Evolutionary conservation across 2,888 invertebrate species (phyloP).

Genomic region (Drosophila suboccidentalis): DNA sequence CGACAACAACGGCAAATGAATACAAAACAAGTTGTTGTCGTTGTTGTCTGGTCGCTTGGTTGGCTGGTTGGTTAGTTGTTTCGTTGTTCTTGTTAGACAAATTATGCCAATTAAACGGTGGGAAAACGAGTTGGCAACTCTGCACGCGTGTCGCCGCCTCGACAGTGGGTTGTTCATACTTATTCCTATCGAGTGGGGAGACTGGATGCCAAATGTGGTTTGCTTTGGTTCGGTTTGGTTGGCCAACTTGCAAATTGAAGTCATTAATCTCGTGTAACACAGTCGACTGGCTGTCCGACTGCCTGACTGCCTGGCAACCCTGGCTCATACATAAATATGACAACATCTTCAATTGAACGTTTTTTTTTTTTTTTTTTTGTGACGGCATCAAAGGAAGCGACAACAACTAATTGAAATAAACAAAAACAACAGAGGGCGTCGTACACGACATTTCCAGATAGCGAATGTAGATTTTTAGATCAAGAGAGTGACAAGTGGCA

Average conservation of each 20-base stretch:
- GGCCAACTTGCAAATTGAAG: slow-evolving; percentile 52
- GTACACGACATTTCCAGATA: slow-evolving; percentile 2
- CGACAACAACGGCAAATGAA: slow-evolving; percentile 34
- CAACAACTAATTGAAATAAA: slow-evolving; percentile 39
- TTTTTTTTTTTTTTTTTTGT: neutral
- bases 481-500: slow-evolving; percentile 5
- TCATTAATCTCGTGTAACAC: slow-evolving; percentile 48
- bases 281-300: too few relatives aligned
- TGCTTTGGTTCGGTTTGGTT: slow-evolving; percentile 1
- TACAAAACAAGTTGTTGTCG: slow-evolving; percentile 63
- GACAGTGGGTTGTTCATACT: slow-evolving; percentile 48
- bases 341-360: slow-evolving; percentile 20
- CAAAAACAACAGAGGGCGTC: slow-evolving; percentile 14
- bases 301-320: slow-evolving; percentile 18
- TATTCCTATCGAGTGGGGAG: slow-evolving; percentile 45
- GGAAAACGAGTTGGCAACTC: slow-evolving; percentile 76
- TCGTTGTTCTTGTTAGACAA: slow-evolving; percentile 75
- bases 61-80: slow-evolving; percentile 22
- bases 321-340: slow-evolving; percentile 22
- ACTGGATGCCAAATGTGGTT: slow-evolving; percentile 36
- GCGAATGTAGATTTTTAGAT: slow-evolving; percentile 7
- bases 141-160: slow-evolving; percentile 60
- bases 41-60: slow-evolving; percentile 24
- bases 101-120: slow-evolving; percentile 81
- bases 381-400: slow-evolving; percentile 36